phyloP scores from a whole-genome alignment of 2,888 invertebrate genomes.

The Trichogramma dendrolimi region DNA sequence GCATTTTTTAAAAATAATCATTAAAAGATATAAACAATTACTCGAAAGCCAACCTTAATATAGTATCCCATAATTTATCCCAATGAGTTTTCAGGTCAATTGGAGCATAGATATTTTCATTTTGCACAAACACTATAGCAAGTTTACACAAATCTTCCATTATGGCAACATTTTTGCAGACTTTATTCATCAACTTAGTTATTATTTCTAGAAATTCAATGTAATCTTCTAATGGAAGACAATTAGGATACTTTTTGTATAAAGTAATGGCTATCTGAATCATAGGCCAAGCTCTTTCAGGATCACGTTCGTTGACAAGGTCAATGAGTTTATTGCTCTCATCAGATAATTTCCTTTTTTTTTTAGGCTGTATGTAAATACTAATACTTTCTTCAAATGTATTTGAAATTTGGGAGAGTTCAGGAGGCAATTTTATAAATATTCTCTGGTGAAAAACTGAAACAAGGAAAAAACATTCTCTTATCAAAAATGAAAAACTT shows the following conservation, averaged over 20 bases:
- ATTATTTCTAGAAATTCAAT: slow-evolving; percentile 48
- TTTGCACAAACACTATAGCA: slow-evolving; percentile 41
- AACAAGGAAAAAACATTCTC: background rate
- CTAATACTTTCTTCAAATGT: slow-evolving; percentile 19
- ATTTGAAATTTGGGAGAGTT: slow-evolving; percentile 9
- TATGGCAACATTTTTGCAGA: slow-evolving; percentile 44
- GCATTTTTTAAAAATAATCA: slow-evolving; percentile 1
- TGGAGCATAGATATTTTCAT: slow-evolving; percentile 33
- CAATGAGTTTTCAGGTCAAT: slow-evolving; percentile 41
- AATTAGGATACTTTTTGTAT: slow-evolving; percentile 50
- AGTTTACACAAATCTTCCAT: slow-evolving; percentile 48
- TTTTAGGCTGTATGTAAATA: slow-evolving; percentile 33
- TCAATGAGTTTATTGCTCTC: slow-evolving; percentile 27
- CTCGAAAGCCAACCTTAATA: slow-evolving; percentile 45
- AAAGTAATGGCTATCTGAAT: slow-evolving; percentile 48
- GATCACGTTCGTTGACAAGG: slow-evolving; percentile 42
- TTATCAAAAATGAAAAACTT: background rate
- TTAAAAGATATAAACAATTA: slow-evolving; percentile 5
- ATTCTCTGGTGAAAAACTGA: slow-evolving; percentile 22
- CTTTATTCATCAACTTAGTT: slow-evolving; percentile 39
- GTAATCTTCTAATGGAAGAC: slow-evolving; percentile 47
- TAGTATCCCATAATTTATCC: slow-evolving; percentile 49
- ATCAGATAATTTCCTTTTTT: slow-evolving; percentile 40
- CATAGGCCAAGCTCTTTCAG: slow-evolving; percentile 50
- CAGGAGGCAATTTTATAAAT: slow-evolving; percentile 13